Conservation (phyloP, 2,888 invertebrate species). For the Drosophila flavopinicola region DNA sequence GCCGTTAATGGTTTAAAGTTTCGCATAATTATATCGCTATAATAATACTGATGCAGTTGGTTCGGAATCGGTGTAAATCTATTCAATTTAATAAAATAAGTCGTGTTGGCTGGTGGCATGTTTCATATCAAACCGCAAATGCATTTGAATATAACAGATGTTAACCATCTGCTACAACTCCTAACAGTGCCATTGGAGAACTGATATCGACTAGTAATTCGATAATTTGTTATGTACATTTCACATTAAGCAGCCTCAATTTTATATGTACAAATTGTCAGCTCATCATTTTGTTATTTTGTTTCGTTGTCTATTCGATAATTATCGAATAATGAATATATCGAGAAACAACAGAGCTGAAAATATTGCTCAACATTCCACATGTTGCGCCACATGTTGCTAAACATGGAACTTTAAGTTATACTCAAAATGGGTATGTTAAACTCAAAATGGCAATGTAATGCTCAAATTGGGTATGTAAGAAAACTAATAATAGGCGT, state of each 20-base stretch:
- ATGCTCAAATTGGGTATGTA: neutral
- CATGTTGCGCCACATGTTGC: slow-evolving; percentile 13
- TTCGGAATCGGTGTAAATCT: neutral
- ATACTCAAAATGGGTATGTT: neutral
- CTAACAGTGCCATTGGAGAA: too few relatives aligned
- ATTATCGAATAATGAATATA: neutral
- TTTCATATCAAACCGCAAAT: neutral
- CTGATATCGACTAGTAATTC: too few relatives aligned
- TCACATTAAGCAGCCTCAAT: too few relatives aligned
- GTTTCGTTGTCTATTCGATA: slow-evolving; percentile 17
- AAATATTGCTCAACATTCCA: slow-evolving; percentile 6
- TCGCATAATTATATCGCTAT: neutral
- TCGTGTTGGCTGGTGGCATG: too few relatives aligned
- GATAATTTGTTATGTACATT: too few relatives aligned
- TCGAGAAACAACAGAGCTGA: neutral
- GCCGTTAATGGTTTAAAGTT: too few relatives aligned
- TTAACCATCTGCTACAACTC: too few relatives aligned
- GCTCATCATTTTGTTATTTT: too few relatives aligned
- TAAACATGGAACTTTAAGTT: neutral
- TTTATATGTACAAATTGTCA: too few relatives aligned
- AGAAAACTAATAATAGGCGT: too few relatives aligned
- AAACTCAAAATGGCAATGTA: neutral
- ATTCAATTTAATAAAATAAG: neutral
- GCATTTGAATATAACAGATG: slow-evolving; percentile 41
- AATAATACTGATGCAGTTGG: neutral